Evolutionary conservation across 2,888 invertebrate species (phyloP).

Genomic region (Lagria hirta): DNA sequence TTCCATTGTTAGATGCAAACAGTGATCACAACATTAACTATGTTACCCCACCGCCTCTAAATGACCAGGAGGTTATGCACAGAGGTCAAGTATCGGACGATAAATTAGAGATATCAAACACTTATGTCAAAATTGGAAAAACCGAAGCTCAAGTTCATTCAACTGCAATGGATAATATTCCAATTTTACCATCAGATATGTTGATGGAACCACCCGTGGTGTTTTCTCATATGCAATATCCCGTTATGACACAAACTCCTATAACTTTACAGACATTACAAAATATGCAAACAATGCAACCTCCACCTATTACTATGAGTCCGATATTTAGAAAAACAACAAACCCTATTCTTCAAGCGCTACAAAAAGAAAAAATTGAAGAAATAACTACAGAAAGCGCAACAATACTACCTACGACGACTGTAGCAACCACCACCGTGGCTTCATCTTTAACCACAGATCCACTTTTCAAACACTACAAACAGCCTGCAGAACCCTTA

Average conservation of each 20-base stretch:
- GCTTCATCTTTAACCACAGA: slow-evolving; percentile 60
- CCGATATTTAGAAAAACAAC: slow-evolving; percentile 34
- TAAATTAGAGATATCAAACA: slow-evolving; percentile 49
- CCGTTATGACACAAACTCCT: slow-evolving; percentile 33
- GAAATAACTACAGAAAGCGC: slow-evolving; percentile 33
- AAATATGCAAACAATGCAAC: slow-evolving; percentile 65
- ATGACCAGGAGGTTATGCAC: slow-evolving; percentile 45
- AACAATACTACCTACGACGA: slow-evolving; percentile 48
- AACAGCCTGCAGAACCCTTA: slow-evolving; percentile 63
- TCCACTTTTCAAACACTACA: slow-evolving; percentile 63
- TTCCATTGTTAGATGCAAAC: slow-evolving; percentile 36
- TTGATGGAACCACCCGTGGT: slow-evolving; percentile 26
- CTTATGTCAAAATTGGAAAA: slow-evolving; percentile 54
- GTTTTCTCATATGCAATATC: slow-evolving; percentile 35
- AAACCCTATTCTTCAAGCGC: slow-evolving; percentile 32
- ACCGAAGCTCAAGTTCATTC: slow-evolving; percentile 52
- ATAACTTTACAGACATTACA: slow-evolving; percentile 49
- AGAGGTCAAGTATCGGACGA: slow-evolving; percentile 53
- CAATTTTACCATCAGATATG: slow-evolving; percentile 8
- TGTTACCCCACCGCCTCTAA: slow-evolving; percentile 40
- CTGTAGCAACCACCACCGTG: slow-evolving; percentile 5
- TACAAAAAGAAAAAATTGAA: slow-evolving; percentile 39
- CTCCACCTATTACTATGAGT: slow-evolving; percentile 54
- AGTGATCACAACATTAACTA: slow-evolving; percentile 43
- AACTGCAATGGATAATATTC: slow-evolving; percentile 15